Evolutionary conservation across 2,888 invertebrate species (phyloP).

Genomic region (Cybosia mesomella): DNA sequence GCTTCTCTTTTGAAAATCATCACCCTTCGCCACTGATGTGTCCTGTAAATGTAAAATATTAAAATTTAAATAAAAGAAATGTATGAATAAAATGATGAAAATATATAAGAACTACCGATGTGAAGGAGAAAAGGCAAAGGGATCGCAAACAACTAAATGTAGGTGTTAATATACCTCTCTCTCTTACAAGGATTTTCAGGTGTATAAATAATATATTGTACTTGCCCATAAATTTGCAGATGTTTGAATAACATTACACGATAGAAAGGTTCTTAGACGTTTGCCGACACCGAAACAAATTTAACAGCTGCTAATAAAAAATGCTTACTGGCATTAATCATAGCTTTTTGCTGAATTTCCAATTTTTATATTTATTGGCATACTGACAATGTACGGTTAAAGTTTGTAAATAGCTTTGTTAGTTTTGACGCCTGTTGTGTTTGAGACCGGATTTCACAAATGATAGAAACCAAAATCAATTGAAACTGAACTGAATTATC

Average conservation of each 20-base stretch:
- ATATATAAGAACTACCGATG: too few species aligned
- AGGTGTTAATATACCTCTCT: too few species aligned
- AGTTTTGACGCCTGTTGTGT: neutral
- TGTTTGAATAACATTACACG: neutral
- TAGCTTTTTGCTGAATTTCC: slow-evolving; percentile 1
- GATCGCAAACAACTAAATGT: too few species aligned
- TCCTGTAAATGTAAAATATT: too few species aligned
- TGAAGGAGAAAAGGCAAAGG: too few species aligned
- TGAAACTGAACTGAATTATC: too few species aligned
- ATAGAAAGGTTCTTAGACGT: neutral
- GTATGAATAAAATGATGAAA: too few species aligned
- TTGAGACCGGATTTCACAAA: neutral
- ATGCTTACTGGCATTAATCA: neutral
- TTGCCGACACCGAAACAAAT: neutral
- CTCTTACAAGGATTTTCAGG: too few species aligned
- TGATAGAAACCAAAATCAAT: too few species aligned
- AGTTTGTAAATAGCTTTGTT: neutral
- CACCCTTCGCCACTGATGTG: too few species aligned
- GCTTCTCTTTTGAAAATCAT: too few species aligned
- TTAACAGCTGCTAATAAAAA: neutral
- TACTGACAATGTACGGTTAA: neutral
- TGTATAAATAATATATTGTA: neutral
- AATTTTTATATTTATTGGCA: neutral
- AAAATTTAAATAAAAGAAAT: too few species aligned
- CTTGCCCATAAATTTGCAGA: neutral